These are phyloP conservation scores for Dryas iulia DNA, from an alignment of 1,140 invertebrate genomes.

Conservation along the genomic window DNA sequence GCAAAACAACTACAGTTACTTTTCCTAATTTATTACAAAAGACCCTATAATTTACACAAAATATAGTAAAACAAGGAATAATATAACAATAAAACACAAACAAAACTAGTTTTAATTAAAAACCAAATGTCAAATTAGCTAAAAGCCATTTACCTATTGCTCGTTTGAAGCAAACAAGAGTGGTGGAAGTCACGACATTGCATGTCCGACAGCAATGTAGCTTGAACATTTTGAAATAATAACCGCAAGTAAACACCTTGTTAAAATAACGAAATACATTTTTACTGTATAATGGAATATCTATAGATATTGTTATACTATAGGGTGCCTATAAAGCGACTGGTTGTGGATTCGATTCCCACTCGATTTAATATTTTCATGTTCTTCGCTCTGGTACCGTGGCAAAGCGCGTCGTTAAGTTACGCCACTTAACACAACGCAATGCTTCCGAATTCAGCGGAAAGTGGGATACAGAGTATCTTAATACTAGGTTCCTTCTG, in stretches of 20 bases:
- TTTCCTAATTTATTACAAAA: too few species aligned
- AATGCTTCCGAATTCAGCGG: too few species aligned
- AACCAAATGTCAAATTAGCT: neutral
- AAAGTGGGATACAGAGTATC: too few species aligned
- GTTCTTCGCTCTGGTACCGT: neutral
- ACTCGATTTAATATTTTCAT: neutral
- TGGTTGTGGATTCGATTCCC: neutral
- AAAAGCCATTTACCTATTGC: conserved; percentile 9
- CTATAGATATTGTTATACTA: neutral
- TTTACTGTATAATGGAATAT: neutral
- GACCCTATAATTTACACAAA: neutral
- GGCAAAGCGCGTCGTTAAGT: neutral
- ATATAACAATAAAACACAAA: neutral
- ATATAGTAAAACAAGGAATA: neutral
- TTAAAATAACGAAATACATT: conserved; percentile 6
- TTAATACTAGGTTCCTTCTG: too few species aligned
- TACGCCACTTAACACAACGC: neutral
- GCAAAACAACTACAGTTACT: too few species aligned
- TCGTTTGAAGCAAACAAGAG: neutral
- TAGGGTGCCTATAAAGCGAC: neutral
- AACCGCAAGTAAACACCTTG: conserved; percentile 33
- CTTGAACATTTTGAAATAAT: conserved; percentile 36
- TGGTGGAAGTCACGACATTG: conserved; percentile 32
- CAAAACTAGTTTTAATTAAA: neutral
- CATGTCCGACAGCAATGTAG: conserved; percentile 29